Evolutionary conservation across 2,888 invertebrate species (phyloP).

Genomic region (Morpho achilles): DNA sequence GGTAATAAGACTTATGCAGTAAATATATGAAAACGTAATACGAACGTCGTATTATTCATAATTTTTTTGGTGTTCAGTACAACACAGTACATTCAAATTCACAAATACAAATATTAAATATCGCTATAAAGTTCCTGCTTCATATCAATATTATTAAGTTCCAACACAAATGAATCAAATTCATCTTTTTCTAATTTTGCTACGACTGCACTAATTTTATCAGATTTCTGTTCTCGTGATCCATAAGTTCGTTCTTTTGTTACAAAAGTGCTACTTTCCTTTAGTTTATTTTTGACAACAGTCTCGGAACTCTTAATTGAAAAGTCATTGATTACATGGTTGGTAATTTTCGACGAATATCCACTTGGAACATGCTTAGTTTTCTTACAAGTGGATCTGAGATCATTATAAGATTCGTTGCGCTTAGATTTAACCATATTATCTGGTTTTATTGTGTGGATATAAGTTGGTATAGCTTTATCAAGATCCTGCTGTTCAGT

Average conservation of each 20-base stretch:
- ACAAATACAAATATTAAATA: not conserved
- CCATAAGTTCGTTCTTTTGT: not conserved
- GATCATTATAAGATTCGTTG: not conserved
- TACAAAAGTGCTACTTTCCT: not conserved
- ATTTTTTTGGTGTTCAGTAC: too few species aligned
- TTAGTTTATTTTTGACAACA: too few species aligned
- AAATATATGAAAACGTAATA: too few species aligned
- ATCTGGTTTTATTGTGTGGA: not conserved
- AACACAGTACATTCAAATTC: too few species aligned
- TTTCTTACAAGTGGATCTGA: too few species aligned
- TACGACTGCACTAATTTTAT: slow-evolving; percentile 1
- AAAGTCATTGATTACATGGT: too few species aligned
- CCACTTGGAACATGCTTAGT: too few species aligned
- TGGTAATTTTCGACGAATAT: too few species aligned
- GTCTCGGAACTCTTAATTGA: too few species aligned
- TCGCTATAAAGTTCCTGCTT: slow-evolving; percentile 18
- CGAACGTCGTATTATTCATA: too few species aligned
- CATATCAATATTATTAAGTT: not conserved
- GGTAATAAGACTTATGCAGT: too few species aligned
- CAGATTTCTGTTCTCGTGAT: slow-evolving; percentile 1
- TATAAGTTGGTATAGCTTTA: too few species aligned
- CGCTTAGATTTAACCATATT: not conserved
- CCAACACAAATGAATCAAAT: not conserved
- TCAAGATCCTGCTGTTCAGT: not conserved
- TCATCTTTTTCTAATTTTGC: slow-evolving; percentile 9